These are phyloP conservation scores for Cantharis lateralis DNA, from an alignment of 2,888 invertebrate species.

Conservation along the genomic window DNA sequence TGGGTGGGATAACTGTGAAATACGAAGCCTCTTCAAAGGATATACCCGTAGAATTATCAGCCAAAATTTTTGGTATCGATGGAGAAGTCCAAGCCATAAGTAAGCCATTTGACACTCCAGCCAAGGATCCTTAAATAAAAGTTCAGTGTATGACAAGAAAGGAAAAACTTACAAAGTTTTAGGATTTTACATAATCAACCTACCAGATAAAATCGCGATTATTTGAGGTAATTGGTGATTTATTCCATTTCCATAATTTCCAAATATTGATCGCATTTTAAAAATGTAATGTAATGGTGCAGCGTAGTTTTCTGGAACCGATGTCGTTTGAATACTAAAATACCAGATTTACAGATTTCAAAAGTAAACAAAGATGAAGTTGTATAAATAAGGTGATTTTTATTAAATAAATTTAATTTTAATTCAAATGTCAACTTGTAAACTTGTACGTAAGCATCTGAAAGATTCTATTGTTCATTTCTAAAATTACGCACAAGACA, in stretches of 20 bases:
- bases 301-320: not conserved
- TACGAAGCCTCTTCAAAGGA: slow-evolving; percentile 35
- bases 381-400: not conserved
- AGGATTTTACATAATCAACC: not conserved
- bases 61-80: slow-evolving; percentile 9
- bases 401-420: not conserved
- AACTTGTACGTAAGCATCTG: not conserved
- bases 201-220: slow-evolving; percentile 8
- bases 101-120: not conserved
- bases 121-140: slow-evolving; percentile 6
- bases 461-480: not conserved
- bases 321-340: not conserved
- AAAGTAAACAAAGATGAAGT: not conserved
- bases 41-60: slow-evolving; percentile 15
- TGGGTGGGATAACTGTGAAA: slow-evolving; percentile 35
- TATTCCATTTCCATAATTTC: not conserved
- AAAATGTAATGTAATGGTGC: not conserved
- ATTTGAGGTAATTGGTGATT: slow-evolving; percentile 11
- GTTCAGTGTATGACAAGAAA: not conserved
- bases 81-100: slow-evolving; percentile 16
- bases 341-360: not conserved
- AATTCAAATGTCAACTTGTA: not conserved
- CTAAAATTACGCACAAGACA: not conserved
- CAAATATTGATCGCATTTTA: not conserved
- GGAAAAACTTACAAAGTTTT: too few species aligned